Evolutionary conservation across 1,140 invertebrate species (phyloP), one percentile per base, ranked within the genome.

Genomic region (Onthophagus taurus): DNA sequence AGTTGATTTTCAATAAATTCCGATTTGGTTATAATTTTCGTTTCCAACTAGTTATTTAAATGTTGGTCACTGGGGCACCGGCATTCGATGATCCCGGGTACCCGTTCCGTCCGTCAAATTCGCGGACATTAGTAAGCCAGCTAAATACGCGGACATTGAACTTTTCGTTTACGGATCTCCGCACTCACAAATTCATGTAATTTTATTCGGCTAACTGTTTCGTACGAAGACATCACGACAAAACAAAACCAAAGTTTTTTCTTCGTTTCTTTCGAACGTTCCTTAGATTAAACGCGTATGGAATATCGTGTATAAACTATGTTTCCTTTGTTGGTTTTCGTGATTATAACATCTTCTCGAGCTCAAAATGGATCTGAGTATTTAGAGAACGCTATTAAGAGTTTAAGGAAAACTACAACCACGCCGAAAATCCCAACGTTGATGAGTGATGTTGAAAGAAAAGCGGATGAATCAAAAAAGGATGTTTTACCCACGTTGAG

Each of bases 301-400:
- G 20, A 6, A n/a, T 13, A 18, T 36, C 6, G 13, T 14, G 17
- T 35, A 23, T 12, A 45, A 36, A 7, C 38, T 20, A 12, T 14
- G 41, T 18, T 58, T 8, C 23, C 54, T 29, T 9, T 52, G 16
- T 12, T 54, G 24, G 30, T 31, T 23, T 45, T 47, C 38, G 39
- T 47, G 9, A 24, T 30, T 12, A 16, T 38, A 18, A 45, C n/a
- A n/a, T n/a, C n/a, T n/a, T n/a, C n/a, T n/a, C n/a, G 31, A 18
- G 44, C 43, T 34, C 31, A 58, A 43, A 51, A 55, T 41, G 41
- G 53, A 45, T 44, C 55, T 21, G 50, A 62, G 44, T 64, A 62
- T 45, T 50, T 64, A 14, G 55, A 59, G 46, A 60, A 52, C 46
- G 60, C 59, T 23, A 58, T 64, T 13, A 51, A 54, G 42, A 53